A percentile compares a stretch with the other conserved stretches of the same genome.
Conservation (phyloP, 2,797 vertebrate genomes). For the Dendrocincla fuliginosa region DNA sequence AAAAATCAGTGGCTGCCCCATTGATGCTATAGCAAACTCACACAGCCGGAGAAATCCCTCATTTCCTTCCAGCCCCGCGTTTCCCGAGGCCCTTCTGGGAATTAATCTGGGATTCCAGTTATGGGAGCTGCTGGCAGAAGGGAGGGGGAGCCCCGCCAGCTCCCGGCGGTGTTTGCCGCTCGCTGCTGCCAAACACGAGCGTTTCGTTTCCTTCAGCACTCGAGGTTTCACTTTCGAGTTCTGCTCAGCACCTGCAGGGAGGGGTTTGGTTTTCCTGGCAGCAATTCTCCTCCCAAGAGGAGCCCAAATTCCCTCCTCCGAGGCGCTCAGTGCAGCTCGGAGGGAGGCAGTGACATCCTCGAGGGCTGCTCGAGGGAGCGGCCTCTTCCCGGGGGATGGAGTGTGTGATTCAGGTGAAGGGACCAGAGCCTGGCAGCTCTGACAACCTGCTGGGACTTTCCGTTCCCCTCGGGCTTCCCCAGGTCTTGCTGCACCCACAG, state of each 20-base stretch:
- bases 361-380: fast-evolving
- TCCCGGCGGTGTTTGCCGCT: fast-evolving
- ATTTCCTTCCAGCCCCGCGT: background rate
- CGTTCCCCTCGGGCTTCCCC: fast-evolving
- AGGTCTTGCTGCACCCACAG: fast-evolving
- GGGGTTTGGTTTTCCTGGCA: background rate
- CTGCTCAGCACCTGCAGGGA: background rate
- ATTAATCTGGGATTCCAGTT: background rate
- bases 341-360: fast-evolving
- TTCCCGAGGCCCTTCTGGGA: background rate
- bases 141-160: background rate
- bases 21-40: fast-evolving
- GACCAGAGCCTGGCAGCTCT: background rate
- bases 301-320: background rate
- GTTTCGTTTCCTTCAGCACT: background rate
- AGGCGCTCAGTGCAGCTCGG: background rate
- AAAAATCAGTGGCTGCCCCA: fast-evolving
- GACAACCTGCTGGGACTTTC: background rate
- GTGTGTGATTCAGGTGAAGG: background rate
- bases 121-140: background rate
- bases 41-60: background rate
- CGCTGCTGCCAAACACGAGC: background rate
- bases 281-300: fast-evolving
- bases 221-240: constrained; percentile 40
- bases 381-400: fast-evolving